phyloP scores from a whole-genome alignment of 2,888 invertebrate species.

The Synanthedon myopaeformis region DNA sequence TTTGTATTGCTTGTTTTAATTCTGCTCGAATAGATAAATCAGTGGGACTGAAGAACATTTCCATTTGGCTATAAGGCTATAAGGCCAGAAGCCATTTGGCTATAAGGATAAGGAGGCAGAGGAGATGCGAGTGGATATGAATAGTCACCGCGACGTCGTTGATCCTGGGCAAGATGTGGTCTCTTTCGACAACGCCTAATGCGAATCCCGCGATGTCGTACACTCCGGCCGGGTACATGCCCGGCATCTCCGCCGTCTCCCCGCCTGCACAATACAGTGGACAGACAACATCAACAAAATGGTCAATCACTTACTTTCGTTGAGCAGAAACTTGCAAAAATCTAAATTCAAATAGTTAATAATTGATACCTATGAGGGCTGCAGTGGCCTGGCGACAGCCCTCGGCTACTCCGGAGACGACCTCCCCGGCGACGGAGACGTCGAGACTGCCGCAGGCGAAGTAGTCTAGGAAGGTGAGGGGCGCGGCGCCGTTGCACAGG shows the following conservation, averaged over 20 bases:
- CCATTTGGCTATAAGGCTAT: too few relatives aligned
- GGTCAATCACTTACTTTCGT: too few relatives aligned
- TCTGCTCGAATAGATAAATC: too few relatives aligned
- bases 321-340: too few relatives aligned
- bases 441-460: slow-evolving; percentile 90
- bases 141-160: slow-evolving; percentile 69
- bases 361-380: slow-evolving; percentile 80
- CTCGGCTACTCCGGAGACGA: slow-evolving; percentile 84
- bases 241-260: slow-evolving; percentile 96
- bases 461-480: slow-evolving; percentile 96
- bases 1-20: too few relatives aligned
- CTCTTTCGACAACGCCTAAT: slow-evolving; percentile 90
- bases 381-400: slow-evolving; percentile 88
- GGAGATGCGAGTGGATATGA: background rate
- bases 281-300: too few relatives aligned
- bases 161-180: slow-evolving; percentile 78
- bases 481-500: slow-evolving; percentile 94
- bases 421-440: slow-evolving; percentile 74
- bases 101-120: too few relatives aligned
- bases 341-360: background rate
- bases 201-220: slow-evolving; percentile 98
- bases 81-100: too few relatives aligned
- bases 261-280: slow-evolving; percentile 78
- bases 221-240: slow-evolving; percentile 86
- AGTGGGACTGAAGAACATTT: too few relatives aligned